Conservation (phyloP, 1,140 invertebrate species). For the Philaenus spumarius region DNA sequence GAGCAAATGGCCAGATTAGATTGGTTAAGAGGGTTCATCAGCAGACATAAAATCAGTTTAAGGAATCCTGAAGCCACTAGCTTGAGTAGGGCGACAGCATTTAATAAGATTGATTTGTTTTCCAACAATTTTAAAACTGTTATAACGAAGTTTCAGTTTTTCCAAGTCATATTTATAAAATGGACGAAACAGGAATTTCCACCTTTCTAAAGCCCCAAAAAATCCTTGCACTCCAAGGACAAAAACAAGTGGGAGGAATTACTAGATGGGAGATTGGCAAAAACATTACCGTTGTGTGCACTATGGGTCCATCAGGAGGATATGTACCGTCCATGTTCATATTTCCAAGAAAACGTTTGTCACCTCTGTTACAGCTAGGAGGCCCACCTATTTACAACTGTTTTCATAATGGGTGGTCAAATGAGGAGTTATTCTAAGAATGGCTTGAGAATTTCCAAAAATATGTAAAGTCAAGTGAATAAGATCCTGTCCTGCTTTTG, state of each 20-base stretch:
- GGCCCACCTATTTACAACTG: conserved; percentile 33
- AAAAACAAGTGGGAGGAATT: conserved; percentile 21
- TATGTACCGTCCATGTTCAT: conserved; percentile 41
- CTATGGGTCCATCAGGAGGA: conserved; percentile 30
- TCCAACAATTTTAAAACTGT: too few species aligned
- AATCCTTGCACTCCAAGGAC: conserved; percentile 16
- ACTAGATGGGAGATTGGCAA: conserved; percentile 32
- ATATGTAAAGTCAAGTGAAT: conserved; percentile 1
- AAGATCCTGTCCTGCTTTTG: conserved; percentile 23
- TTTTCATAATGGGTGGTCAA: conserved; percentile 35
- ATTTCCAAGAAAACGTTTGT: conserved; percentile 31
- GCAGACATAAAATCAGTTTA: conserved; percentile 23
- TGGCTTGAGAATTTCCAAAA: conserved; percentile 32
- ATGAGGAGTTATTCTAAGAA: conserved; percentile 33
- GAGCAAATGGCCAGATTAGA: conserved; percentile 26
- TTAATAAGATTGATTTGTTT: conserved; percentile 29
- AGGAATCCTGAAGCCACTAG: conserved; percentile 30
- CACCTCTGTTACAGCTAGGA: conserved; percentile 26
- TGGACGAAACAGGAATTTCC: conserved; percentile 38
- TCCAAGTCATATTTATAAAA: conserved; percentile 35
- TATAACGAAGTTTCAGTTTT: conserved; percentile 17
- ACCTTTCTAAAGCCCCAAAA: conserved; percentile 35
- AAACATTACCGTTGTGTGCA: conserved; percentile 29
- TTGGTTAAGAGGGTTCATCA: conserved; percentile 29
- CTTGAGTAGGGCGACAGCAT: conserved; percentile 22